Base-by-base conservation (phyloP, 2,888 invertebrate species). In the Schizaphis graminum region DNA sequence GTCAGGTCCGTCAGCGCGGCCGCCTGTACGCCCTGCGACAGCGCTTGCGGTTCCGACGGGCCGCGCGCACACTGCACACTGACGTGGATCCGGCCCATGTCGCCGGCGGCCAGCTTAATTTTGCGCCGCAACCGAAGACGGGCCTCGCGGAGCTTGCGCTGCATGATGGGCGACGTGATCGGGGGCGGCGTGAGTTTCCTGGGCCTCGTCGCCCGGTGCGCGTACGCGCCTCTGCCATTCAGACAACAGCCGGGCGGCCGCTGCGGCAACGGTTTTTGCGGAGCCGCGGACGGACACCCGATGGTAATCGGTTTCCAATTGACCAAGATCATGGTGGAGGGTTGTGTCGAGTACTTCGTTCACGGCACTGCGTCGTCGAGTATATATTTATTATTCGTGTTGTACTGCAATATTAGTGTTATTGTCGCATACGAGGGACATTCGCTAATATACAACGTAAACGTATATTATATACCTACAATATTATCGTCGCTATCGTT, bases 221-320 rank as follows among this genome's bases (percentile, higher is more conserved):
- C 85, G 85, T 57, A 28, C 57, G 28, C 57, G 21, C 57, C 56
- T 13, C 53, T 41, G 47, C 91, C 13, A 53, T 28, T n/a, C 77
- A 3, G 35, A 77, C 77, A 77, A 35, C 91, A 41, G 10, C 10
- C 84, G 7, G 91, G 84, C 41, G 49, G 26, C 35, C 77, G 53
- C 35, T 24, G 53, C 16, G 41, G 26, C 28, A 77, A 8, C 77
- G 35, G 77, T 21, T 35, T 35, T 21, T 0, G 77, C 35, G 77
- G 35, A 2, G 7, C 77, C 35, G 21, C 35, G 35, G 77, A 7
- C 21, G 35, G 77, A 35, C 77, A 77, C 0, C 77, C 61, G 8
- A 92, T 35, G 35, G 24, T 47, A 61, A 92, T 57, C 47, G 86
- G 86, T 16, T 44, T 87, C 35, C 47, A 87, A 4, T 92, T 87